These are phyloP conservation scores for Pelodytes ibericus DNA, from an alignment of 2,797 vertebrate species.

Conservation along the genomic window DNA sequence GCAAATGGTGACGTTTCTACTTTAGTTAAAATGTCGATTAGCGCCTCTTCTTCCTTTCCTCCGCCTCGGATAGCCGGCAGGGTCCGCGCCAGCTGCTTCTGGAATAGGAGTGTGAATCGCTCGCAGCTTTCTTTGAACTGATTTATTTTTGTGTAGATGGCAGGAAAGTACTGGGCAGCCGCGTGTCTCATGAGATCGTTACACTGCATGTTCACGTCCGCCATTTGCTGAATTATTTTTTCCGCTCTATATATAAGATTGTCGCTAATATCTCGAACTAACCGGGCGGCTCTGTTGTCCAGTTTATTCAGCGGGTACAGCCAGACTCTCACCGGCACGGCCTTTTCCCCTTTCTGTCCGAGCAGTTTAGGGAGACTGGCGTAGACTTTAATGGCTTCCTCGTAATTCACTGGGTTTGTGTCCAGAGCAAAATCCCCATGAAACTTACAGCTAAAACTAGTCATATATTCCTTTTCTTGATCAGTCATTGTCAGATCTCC, in stretches of 20 bases:
- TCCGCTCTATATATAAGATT: slow-evolving; percentile 50
- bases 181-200: slow-evolving; percentile 56
- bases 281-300: slow-evolving; percentile 1
- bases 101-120: slow-evolving; percentile 56
- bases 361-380: slow-evolving; percentile 1
- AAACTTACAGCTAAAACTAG: slow-evolving; percentile 10
- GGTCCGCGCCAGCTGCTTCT: slow-evolving; percentile 55
- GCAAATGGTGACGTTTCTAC: slow-evolving; percentile 53
- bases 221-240: slow-evolving; percentile 59
- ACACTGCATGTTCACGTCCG: slow-evolving; percentile 51
- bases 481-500: background rate
- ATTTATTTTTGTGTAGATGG: slow-evolving; percentile 54
- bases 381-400: slow-evolving; percentile 51
- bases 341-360: slow-evolving; percentile 27
- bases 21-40: slow-evolving; percentile 39
- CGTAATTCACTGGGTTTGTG: slow-evolving; percentile 57
- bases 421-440: slow-evolving; percentile 54
- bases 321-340: slow-evolving; percentile 58
- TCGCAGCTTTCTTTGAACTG: slow-evolving; percentile 55
- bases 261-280: slow-evolving; percentile 60
- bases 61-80: slow-evolving; percentile 57
- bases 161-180: slow-evolving; percentile 49
- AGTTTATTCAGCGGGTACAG: slow-evolving; percentile 57
- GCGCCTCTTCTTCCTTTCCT: slow-evolving; percentile 46
- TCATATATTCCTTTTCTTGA: background rate